These are phyloP conservation scores for Passerina amoena DNA, from an alignment of 2,113 vertebrate genomes.

Conservation along the genomic window DNA sequence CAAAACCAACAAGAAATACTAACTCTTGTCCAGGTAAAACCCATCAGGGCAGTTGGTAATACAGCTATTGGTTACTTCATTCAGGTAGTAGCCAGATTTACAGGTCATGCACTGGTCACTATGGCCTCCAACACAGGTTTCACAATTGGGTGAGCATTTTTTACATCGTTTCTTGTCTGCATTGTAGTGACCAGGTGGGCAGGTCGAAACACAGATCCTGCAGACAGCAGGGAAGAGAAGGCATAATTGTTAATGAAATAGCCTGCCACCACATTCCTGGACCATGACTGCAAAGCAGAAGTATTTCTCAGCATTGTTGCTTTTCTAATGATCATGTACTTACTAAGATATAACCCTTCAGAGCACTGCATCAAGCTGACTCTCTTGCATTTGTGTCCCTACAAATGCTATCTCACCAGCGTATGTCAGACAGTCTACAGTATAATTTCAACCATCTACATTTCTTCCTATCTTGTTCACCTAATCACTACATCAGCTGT, in stretches of 20 bases:
- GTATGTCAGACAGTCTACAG: neutral
- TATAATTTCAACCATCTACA: neutral
- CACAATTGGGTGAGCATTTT: constrained; percentile 91
- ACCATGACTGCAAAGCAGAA: constrained; percentile 44
- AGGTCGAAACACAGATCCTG: constrained; percentile 94
- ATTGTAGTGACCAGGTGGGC: constrained; percentile 91
- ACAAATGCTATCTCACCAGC: neutral
- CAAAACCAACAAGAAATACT: constrained; percentile 54
- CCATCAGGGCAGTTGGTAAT: constrained; percentile 84
- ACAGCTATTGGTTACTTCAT: constrained; percentile 88
- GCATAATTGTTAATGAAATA: constrained; percentile 29
- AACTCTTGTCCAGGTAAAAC: constrained; percentile 89
- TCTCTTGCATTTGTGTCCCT: neutral
- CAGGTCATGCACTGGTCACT: constrained; percentile 92
- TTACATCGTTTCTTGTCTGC: constrained; percentile 95
- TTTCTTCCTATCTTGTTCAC: neutral
- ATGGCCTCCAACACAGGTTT: constrained; percentile 91
- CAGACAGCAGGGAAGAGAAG: constrained; percentile 35
- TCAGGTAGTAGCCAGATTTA: constrained; percentile 88
- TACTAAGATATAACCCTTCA: neutral
- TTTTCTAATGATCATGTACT: neutral
- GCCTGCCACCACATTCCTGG: constrained; percentile 24
- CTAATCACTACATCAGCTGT: neutral
- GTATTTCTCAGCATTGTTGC: neutral
- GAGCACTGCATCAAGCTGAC: neutral